phyloP scores from a whole-genome alignment of 1,140 invertebrate species.

The Batillaria attramentaria region DNA sequence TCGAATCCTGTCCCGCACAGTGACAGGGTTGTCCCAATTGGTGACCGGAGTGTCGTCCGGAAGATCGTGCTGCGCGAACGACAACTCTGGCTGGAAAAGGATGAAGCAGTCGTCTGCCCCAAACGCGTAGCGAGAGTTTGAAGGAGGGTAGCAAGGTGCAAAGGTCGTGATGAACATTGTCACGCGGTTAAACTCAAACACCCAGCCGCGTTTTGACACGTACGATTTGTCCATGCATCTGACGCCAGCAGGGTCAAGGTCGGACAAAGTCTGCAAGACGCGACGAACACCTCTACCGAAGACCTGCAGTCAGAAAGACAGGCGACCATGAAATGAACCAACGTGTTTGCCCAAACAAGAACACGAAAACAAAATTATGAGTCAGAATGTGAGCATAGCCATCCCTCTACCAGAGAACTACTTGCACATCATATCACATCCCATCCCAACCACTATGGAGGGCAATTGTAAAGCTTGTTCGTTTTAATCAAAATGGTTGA shows the following conservation, averaged over 20 bases:
- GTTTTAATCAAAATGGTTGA: no score
- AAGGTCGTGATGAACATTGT: slow-evolving; percentile 70
- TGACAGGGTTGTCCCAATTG: slow-evolving; percentile 61
- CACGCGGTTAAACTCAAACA: slow-evolving; percentile 66
- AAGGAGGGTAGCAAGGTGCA: slow-evolving; percentile 64
- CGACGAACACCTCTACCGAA: slow-evolving; percentile 54
- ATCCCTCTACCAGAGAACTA: no score
- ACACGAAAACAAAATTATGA: no score
- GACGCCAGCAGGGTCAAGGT: slow-evolving; percentile 52
- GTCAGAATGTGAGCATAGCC: no score
- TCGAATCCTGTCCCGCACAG: slow-evolving; percentile 64
- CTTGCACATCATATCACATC: no score
- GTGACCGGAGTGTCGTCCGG: slow-evolving; percentile 61
- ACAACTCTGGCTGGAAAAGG: slow-evolving; percentile 67
- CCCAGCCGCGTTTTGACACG: slow-evolving; percentile 58
- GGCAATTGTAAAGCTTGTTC: no score
- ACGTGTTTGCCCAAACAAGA: no score
- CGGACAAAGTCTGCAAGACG: slow-evolving; percentile 54
- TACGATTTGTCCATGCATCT: slow-evolving; percentile 60
- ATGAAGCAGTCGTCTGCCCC: slow-evolving; percentile 59
- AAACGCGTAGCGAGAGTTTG: slow-evolving; percentile 59
- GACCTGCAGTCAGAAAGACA: slow-evolving; percentile 46
- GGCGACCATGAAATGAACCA: no score
- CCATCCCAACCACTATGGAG: no score
- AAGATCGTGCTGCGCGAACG: slow-evolving; percentile 67